Evolutionary conservation across 1,140 invertebrate species (phyloP), one percentile per base, ranked within the genome.

Genomic region (Artemia franciscana): DNA sequence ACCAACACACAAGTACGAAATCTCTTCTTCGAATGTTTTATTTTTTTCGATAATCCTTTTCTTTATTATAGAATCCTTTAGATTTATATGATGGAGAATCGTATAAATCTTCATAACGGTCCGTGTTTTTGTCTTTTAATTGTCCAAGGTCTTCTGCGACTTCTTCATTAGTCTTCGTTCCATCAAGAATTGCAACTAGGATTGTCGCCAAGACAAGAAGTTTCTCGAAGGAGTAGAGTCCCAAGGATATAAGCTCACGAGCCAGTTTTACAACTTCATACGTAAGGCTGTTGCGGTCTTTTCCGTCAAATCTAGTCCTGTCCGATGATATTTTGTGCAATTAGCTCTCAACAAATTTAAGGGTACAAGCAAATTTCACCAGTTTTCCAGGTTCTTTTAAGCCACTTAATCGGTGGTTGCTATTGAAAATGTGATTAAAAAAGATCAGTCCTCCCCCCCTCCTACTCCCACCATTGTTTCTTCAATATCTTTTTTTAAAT

Each of bases 141-240:
- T 87, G 85, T 26, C 81, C 82, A 26, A 81, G 79, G 24, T 80
- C 78, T 63, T 81, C 24, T n/a, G 28, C 23, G n/a, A 63, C 63
- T 15, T 62, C 28, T 23, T 66, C 66, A 7, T 66, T 67, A 58
- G 72, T 70, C 24, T 71, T 70, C 1, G 70, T 69, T 64, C 70
- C 72, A 67, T 79, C 91, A 57, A 98, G 76, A 66, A 97, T 97
- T 68, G 84, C 89, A 0, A 98, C 80, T 25, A 99, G 73, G 0
- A 91, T 98, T 77, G 94, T 93, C 0, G 93, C 95, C 64, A 99
- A 75, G 62, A 89, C 79, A 15, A 98, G 76, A 12, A 99, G 77
- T 75, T 97, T 91, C 73, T 85, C 90, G 73, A 98, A 98, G 73
- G 89, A 91, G 75, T 91, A 96, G 77, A 98, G 99, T 23, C 95